phyloP scores from a whole-genome alignment of 2,113 vertebrate species.

The Calypte anna region DNA sequence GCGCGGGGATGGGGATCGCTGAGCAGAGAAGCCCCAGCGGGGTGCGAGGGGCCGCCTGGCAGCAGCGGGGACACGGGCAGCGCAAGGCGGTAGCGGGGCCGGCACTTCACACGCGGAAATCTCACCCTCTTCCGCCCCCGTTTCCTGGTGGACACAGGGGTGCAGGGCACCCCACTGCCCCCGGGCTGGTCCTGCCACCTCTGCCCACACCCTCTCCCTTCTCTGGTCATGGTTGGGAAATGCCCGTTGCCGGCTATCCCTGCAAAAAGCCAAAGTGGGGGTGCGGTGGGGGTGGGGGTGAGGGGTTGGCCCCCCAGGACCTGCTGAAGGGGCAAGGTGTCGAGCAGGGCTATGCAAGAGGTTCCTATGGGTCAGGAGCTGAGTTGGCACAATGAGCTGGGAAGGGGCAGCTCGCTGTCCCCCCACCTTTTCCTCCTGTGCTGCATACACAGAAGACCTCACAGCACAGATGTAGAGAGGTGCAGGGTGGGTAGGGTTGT shows the following conservation, averaged over 20 bases:
- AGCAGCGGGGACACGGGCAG: accelerated
- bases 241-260: accelerated
- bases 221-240: accelerated
- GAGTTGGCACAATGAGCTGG: background rate
- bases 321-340: background rate
- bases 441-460: background rate
- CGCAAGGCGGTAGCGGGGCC: background rate
- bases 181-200: accelerated
- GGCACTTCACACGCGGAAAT: background rate
- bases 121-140: background rate
- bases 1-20: background rate
- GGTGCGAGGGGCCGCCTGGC: background rate
- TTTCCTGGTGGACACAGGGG: background rate
- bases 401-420: accelerated
- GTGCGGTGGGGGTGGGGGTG: too few species aligned
- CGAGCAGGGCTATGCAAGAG: background rate
- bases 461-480: accelerated
- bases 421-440: accelerated
- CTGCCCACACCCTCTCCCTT: accelerated
- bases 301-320: too few species aligned
- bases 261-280: background rate
- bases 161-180: background rate
- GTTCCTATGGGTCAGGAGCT: background rate
- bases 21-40: accelerated
- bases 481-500: background rate